Evolutionary conservation across 2,113 vertebrate genomes (phyloP), one percentile per base, ranked within the genome.

Genomic region (Camarhynchus parvulus): DNA sequence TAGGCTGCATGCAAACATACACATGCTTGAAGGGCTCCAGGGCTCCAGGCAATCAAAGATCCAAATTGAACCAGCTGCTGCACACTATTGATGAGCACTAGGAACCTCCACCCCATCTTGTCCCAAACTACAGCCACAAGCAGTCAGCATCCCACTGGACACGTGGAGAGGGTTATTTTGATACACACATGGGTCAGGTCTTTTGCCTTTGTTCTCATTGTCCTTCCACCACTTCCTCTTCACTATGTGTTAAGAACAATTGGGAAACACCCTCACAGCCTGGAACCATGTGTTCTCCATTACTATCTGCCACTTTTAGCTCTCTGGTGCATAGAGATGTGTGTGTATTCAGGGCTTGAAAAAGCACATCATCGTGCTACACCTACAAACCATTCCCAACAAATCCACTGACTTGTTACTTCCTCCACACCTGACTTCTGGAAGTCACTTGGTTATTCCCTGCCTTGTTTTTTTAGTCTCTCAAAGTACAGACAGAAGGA

Each of bases 1-100:
- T 96, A 96, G 93, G 47, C 84, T 80, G 58, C 41, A 4, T 86
- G 89, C 80, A 97, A 97, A 96, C 96, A 97, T 86, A 47, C 18
- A 63, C 92, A 96, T 3, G 63, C 87, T 92, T 81, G 84, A 95
- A 73, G 76, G 84, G 72, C 86, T 94, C 87, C 82, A 85, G 67
- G 93, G 86, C 94, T 83, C 19, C 37, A 61, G 72, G 90, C 96
- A 97, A 93, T 94, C 85, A 91, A 59, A 95, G 50, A 66, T 70
- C 93, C 82, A 92, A 69, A 95, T 74, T 94, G 90, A 95, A 83
- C 68, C 84, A 96, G 95, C 85, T 95, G 91, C 85, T 88, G 35
- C 53, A 42, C 6, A 4, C 55, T 79, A 87, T 79, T 1, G 8
- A 75, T 72, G 41, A 74, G 35, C 31, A 56, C 39, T 49, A 84